Base-by-base conservation (phyloP, 1,140 invertebrate genomes). In the Conus ventricosus region DNA sequence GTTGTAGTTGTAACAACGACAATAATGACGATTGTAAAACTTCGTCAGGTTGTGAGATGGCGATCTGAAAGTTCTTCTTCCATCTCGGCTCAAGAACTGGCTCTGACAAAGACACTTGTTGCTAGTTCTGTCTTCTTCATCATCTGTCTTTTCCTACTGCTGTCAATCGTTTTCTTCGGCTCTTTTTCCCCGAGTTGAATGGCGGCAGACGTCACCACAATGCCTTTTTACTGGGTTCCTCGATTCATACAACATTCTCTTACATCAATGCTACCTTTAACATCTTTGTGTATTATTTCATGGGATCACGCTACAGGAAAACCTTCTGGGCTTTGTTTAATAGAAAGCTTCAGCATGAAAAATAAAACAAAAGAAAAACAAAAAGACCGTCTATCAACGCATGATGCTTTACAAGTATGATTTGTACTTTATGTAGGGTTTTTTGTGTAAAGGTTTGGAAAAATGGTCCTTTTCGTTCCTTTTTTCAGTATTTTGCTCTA, bases 231-330 rank as follows among this genome's bases (percentile, higher is more conserved):
- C 20, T 17, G 4, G 2, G 1, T 67, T 5, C 55, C 39, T 27
- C 57, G 55, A 8, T 84, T 6, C 4, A 13, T 8, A n/a, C 67
- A 23, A 39, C 25, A 17, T 39, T 63, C 6, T 23, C 54, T 6
- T 63, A 67, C 83, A 39, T 84, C 55, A 67, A 67, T 11, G 6
- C 63, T 23, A 55, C 83, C 27, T 60, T 84, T 13, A 84, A 63
- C 39, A 27, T 84, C 27, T 57, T 63, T 20, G 23, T 84, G 55
- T 84, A 84, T 63, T 84, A 63, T 10, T 25, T n/a, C n/a, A 67
- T 63, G 15, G 83, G 83, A 7, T 25, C 83, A 7, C 53, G 63
- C 20, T 84, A 27, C 55, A 23, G 83, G 39, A n/a, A 57, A 63
- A 84, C 83, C 4, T 10, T 84, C 4, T 13, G n/a, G 25, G 39